A percentile compares a stretch with the other conserved stretches of the same genome.
These are phyloP conservation scores for Passer domesticus DNA, from an alignment of 2,113 vertebrate genomes.

Conservation along the genomic window DNA sequence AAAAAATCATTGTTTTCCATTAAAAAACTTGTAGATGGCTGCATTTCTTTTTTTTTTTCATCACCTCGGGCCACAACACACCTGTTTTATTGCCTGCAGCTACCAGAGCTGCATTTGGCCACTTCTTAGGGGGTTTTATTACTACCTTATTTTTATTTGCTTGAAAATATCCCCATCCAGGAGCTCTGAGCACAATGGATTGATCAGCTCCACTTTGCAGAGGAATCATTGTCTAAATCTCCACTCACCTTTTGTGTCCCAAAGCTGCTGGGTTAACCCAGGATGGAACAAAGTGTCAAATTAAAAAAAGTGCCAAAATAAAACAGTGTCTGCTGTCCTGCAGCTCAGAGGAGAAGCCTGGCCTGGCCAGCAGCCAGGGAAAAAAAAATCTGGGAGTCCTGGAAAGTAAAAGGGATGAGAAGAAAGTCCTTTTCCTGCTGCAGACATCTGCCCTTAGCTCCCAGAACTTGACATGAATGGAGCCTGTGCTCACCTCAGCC, in stretches of 20 bases:
- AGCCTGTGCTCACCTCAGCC: not conserved
- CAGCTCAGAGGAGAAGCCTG: not conserved
- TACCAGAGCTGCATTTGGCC: not conserved
- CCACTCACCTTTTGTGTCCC: not conserved
- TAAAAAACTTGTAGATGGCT: not conserved
- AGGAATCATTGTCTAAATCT: not conserved
- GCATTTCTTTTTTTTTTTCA: not conserved
- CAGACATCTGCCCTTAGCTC: not conserved
- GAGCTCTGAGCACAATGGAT: not conserved
- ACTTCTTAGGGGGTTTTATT: not conserved
- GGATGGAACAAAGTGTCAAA: not conserved
- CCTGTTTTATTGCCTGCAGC: not conserved
- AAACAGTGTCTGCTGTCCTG: not conserved
- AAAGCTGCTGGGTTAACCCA: not conserved
- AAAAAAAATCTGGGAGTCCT: not conserved
- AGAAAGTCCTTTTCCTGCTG: not conserved
- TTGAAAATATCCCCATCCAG: not conserved
- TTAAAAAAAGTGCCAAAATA: not conserved
- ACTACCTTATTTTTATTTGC: not conserved
- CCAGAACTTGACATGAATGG: not conserved
- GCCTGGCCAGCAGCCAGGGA: not conserved
- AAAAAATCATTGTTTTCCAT: not conserved
- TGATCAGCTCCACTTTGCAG: not conserved
- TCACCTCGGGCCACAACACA: accelerated
- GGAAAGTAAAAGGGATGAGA: not conserved